Conservation (phyloP, 1,140 invertebrate genomes). For the Prorops nasuta region DNA sequence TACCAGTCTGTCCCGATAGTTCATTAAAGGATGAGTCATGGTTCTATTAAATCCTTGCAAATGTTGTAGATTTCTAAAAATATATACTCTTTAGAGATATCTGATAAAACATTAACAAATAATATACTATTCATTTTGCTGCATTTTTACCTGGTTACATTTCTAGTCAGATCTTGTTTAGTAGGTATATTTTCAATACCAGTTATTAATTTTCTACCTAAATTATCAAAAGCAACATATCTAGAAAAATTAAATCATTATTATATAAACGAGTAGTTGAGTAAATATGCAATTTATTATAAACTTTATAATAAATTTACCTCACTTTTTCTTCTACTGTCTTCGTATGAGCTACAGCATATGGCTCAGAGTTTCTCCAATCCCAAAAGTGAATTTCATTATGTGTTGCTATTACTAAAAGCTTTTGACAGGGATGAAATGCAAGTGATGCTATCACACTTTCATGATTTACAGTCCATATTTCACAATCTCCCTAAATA, state of each 20-base stretch:
- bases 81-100: too few relatives aligned
- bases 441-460: conserved; percentile 82
- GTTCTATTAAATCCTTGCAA: too few relatives aligned
- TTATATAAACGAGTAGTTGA: not conserved
- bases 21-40: too few relatives aligned
- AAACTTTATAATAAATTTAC: conserved; percentile 45
- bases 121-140: too few relatives aligned
- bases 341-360: conserved; percentile 68
- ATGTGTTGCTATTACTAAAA: conserved; percentile 81
- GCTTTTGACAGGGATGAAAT: conserved; percentile 80
- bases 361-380: conserved; percentile 77
- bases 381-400: conserved; percentile 90
- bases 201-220: conserved; percentile 81
- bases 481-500: conserved; percentile 77
- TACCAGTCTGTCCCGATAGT: too few relatives aligned
- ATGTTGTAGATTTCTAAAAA: too few relatives aligned
- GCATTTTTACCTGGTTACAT: too few relatives aligned
- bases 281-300: not conserved
- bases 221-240: conserved; percentile 81
- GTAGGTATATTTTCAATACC: conserved; percentile 71
- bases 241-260: conserved; percentile 51
- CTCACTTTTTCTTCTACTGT: conserved; percentile 76
- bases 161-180: conserved; percentile 18
- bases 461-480: conserved; percentile 71
- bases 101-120: too few relatives aligned